Base-by-base conservation (phyloP, 2,113 vertebrate species). In the Microtus montanus region DNA sequence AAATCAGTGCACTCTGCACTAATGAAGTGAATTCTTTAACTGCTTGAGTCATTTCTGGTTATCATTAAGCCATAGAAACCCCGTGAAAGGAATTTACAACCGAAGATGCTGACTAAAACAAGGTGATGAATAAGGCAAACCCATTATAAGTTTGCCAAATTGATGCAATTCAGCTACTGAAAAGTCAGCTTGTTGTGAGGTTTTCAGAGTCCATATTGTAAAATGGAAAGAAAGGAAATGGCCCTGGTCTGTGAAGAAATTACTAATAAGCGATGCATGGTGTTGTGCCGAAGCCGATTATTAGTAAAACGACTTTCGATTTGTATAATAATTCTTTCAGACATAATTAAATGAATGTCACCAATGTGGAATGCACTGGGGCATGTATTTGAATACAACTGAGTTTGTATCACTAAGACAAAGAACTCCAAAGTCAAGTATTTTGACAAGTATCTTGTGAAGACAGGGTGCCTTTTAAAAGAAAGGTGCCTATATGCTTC, bases 11-110 rank as follows among this genome's bases (percentile, higher is more conserved):
- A 91, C 63, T 94, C 87, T 84, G 73, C 89, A 49, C 97, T 98
- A 97, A 97, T 97, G 95, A 98, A 97, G 95, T 96, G 96, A 97
- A 98, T 97, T 97, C 95, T 96, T 97, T 96, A 98, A 97, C 96
- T 97, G 96, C 92, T 92, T 93, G 71, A 97, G 83, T 97, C 97
- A 96, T 98, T 97, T 95, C 96, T 96, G 93, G 96, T 97, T 97
- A 97, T 97, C 95, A 97, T 97, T 97, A 97, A 95, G 93, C 93
- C 96, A 94, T 93, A 96, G 96, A 97, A 96, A 95, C 66, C 78
- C 78, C 94, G 96, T 97, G 95, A 97, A 97, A 97, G 94, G 96
- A 96, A 96, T 96, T 97, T 97, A 96, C 95, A 97, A 38, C 80
- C 86, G 30, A 96, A 92, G 78, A 91, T 96, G 90, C 85, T 91